Evolutionary conservation across 2,888 invertebrate genomes (phyloP).

Genomic region (Heteromurus nitidus): DNA sequence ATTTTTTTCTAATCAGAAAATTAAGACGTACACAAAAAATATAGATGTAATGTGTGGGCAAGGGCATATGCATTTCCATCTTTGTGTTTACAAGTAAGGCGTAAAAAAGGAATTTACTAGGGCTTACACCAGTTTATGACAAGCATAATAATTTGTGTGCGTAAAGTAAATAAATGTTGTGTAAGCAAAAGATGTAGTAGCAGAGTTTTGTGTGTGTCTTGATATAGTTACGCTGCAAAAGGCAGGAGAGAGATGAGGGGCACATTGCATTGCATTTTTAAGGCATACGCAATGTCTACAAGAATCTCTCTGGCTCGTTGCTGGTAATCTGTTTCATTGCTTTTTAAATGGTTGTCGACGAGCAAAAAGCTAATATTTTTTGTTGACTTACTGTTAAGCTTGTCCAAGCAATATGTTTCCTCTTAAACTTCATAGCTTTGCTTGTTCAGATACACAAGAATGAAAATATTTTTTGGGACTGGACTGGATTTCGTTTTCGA

Average conservation of each 20-base stretch:
- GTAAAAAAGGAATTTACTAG: constrained; percentile 54
- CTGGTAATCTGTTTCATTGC: constrained; percentile 48
- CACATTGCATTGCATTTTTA: no score
- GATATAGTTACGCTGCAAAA: no score
- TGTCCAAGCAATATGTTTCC: background rate
- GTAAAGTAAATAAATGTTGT: constrained; percentile 38
- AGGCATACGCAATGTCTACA: no score
- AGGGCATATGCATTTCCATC: no score
- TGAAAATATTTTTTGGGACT: background rate
- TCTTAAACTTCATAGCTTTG: background rate
- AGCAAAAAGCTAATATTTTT: constrained; percentile 39
- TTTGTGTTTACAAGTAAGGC: constrained; percentile 48
- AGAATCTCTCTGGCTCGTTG: constrained; percentile 1
- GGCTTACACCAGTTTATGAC: constrained; percentile 58
- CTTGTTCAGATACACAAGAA: no score
- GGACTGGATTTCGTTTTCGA: no score
- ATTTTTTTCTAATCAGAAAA: no score
- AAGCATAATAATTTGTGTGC: constrained; percentile 58
- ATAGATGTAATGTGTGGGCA: no score
- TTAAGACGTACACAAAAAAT: no score
- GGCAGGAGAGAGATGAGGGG: no score
- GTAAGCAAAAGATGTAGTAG: constrained; percentile 32
- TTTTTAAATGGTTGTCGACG: constrained; percentile 33
- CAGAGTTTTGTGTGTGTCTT: background rate
- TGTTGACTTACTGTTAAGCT: constrained; percentile 20